Evolutionary conservation across 2,797 vertebrate species (phyloP).

Genomic region (Iguana delicatissima): DNA sequence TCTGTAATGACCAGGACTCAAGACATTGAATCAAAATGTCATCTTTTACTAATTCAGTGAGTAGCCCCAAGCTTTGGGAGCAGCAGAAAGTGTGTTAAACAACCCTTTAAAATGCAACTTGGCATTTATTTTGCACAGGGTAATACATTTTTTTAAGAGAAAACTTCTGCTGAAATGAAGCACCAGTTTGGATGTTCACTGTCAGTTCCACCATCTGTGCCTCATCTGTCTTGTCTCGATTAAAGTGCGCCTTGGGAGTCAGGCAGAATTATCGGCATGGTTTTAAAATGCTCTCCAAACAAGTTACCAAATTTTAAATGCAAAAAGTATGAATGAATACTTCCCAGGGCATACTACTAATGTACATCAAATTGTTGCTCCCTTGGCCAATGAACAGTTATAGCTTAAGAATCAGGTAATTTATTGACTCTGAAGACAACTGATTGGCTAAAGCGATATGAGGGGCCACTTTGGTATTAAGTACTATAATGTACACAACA

Average conservation of each 20-base stretch:
- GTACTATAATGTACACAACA: slow-evolving; percentile 4
- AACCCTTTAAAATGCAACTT: slow-evolving; percentile 33
- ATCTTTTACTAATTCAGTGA: slow-evolving; percentile 50
- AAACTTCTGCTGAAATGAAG: slow-evolving; percentile 35
- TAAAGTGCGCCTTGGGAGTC: background rate
- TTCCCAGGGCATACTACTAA: background rate
- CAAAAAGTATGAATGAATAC: slow-evolving; percentile 14
- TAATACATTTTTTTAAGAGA: slow-evolving; percentile 1
- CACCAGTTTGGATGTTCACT: slow-evolving; percentile 20
- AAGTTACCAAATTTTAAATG: slow-evolving; percentile 39
- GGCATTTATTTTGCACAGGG: slow-evolving; percentile 31
- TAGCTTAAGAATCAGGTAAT: slow-evolving; percentile 29
- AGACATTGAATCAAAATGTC: background rate
- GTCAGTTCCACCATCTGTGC: background rate
- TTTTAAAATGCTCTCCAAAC: slow-evolving; percentile 47
- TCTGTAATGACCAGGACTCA: background rate
- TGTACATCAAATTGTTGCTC: slow-evolving; percentile 13
- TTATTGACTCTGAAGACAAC: slow-evolving; percentile 29
- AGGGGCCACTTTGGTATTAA: slow-evolving; percentile 15
- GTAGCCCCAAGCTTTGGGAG: slow-evolving; percentile 33
- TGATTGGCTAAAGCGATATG: slow-evolving; percentile 30
- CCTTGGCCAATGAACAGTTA: slow-evolving; percentile 7
- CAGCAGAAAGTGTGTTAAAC: background rate
- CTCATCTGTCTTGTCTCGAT: slow-evolving; percentile 39
- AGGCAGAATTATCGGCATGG: slow-evolving; percentile 25